Evolutionary conservation across 2,113 vertebrate genomes (phyloP).

Genomic region (Siniperca knerii): DNA sequence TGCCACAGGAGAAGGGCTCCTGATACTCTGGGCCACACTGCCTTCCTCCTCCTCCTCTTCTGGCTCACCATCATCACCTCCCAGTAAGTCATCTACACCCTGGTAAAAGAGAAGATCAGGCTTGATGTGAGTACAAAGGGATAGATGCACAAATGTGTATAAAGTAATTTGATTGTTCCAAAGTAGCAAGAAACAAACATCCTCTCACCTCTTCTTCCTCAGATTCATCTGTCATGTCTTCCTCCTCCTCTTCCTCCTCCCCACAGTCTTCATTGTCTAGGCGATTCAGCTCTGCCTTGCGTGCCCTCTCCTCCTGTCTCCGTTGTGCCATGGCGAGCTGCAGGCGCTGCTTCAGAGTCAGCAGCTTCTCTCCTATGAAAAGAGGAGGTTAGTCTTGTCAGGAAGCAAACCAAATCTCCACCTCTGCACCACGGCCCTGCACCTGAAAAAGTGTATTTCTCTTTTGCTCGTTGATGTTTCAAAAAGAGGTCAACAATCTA

Average conservation of each 20-base stretch:
- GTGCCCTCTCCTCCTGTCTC: constrained; percentile 89
- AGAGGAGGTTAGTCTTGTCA: background rate
- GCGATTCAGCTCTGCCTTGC: constrained; percentile 88
- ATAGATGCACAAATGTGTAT: background rate
- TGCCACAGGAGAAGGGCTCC: constrained; percentile 75
- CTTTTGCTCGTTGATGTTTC: background rate
- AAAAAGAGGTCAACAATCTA: background rate
- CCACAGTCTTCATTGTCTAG: constrained; percentile 95
- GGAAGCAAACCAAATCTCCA: too few relatives aligned
- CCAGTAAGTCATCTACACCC: constrained; percentile 87
- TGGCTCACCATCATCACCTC: constrained; percentile 78
- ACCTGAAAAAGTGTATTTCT: background rate
- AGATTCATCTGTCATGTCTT: constrained; percentile 91
- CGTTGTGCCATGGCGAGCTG: constrained; percentile 96
- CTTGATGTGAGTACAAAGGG: background rate
- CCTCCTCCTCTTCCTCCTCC: constrained; percentile 90
- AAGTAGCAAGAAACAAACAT: background rate
- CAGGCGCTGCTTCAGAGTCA: constrained; percentile 92
- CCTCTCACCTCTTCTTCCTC: constrained; percentile 85
- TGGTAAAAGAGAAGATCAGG: constrained; percentile 57
- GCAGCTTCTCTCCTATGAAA: constrained; percentile 91
- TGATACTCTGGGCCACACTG: constrained; percentile 73
- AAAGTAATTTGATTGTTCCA: background rate
- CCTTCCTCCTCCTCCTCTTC: constrained; percentile 83
- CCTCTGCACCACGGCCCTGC: background rate